Conservation (phyloP, 2,888 invertebrate species). For the Hirudinaria manillensis region DNA sequence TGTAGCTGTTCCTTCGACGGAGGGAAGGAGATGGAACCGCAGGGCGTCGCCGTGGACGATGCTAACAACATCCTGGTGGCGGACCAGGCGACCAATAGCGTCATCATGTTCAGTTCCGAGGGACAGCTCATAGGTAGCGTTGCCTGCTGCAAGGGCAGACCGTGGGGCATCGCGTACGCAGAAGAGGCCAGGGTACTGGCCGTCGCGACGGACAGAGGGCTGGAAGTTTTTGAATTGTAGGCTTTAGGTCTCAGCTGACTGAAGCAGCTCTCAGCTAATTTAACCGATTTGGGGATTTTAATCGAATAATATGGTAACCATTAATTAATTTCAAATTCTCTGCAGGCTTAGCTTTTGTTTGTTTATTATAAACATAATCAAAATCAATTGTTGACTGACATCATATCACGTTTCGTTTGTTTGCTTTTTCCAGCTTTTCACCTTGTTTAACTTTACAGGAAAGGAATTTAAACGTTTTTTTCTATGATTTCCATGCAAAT, state of each 20-base stretch:
- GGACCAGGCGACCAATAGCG: conserved; percentile 32
- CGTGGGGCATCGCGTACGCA: conserved; percentile 31
- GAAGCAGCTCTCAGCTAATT: no score
- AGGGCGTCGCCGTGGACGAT: conserved; percentile 35
- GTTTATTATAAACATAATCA: no score
- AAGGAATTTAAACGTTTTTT: no score
- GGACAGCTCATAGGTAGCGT: conserved; percentile 31
- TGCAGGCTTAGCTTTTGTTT: no score
- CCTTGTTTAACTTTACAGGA: no score
- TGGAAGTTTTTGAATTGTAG: conserved; percentile 32
- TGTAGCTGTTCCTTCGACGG: conserved; percentile 26
- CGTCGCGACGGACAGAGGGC: conserved; percentile 29
- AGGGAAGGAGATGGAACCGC: conserved; percentile 30
- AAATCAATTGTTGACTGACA: no score
- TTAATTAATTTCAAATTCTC: no score
- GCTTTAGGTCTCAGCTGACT: not conserved
- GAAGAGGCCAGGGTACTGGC: conserved; percentile 28
- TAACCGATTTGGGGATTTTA: no score
- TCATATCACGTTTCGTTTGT: no score
- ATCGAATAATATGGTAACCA: no score
- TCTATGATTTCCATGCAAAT: no score
- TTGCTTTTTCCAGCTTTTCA: no score
- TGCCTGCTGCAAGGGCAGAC: conserved; percentile 23
- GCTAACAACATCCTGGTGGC: conserved; percentile 35
- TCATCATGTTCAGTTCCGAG: conserved; percentile 31